A percentile compares a stretch with the other conserved stretches of the same genome.
phyloP scores from a whole-genome alignment of 2,797 vertebrate genomes.

The Cetoscarus ocellatus region DNA sequence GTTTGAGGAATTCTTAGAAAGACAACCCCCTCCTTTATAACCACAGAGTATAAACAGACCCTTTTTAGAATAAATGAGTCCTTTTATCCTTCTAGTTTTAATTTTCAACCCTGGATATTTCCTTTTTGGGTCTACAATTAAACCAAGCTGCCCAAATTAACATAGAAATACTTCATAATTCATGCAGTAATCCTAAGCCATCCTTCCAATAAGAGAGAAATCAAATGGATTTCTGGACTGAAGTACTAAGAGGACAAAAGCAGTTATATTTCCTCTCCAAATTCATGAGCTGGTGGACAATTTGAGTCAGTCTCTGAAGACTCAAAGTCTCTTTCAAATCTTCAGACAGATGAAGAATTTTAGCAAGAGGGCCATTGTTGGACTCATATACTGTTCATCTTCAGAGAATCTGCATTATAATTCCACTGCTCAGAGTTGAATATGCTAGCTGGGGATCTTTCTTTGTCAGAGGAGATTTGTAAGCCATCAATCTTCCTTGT shows the following conservation, averaged over 20 bases:
- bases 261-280: slow-evolving; percentile 42
- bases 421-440: slow-evolving; percentile 21
- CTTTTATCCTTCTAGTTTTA: background rate
- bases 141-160: slow-evolving; percentile 17
- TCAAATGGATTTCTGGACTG: slow-evolving; percentile 35
- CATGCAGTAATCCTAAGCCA: slow-evolving; percentile 18
- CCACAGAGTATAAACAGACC: background rate
- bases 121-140: background rate
- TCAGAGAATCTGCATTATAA: slow-evolving; percentile 32
- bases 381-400: slow-evolving; percentile 33
- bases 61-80: slow-evolving; percentile 10
- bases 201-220: slow-evolving; percentile 23
- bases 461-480: slow-evolving; percentile 38
- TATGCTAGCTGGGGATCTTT: slow-evolving; percentile 7
- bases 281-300: slow-evolving; percentile 60
- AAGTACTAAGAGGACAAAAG: slow-evolving; percentile 42
- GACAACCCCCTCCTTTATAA: slow-evolving; percentile 3
- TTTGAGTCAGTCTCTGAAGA: slow-evolving; percentile 43
- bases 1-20: slow-evolving; percentile 27
- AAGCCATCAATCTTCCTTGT: slow-evolving; percentile 22
- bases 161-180: slow-evolving; percentile 15
- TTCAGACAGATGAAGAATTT: slow-evolving; percentile 36
- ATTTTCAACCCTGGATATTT: background rate
- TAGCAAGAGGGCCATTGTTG: slow-evolving; percentile 37
- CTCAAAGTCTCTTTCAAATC: slow-evolving; percentile 43